Conservation (phyloP, 2,113 vertebrate genomes). For the Agelaius phoeniceus region DNA sequence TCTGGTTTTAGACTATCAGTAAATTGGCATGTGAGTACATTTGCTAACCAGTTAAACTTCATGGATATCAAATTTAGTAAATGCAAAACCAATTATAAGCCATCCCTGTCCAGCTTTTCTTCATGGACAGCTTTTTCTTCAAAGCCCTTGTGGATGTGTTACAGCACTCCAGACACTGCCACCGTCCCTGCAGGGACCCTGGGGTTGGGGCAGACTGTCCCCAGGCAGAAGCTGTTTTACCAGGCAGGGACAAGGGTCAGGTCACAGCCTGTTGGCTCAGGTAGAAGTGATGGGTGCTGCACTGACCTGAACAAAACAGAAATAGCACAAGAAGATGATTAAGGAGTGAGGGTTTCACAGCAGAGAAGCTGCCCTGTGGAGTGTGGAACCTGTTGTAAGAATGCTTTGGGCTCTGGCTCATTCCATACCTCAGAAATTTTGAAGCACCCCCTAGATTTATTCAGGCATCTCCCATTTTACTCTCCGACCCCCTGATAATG, state of each 20-base stretch:
- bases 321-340: not conserved
- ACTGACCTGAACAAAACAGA: not conserved
- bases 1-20: not conserved
- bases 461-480: not conserved
- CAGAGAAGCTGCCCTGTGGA: not conserved
- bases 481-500: not conserved
- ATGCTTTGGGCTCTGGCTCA: not conserved
- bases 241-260: not conserved
- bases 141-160: not conserved
- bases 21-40: not conserved
- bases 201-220: not conserved
- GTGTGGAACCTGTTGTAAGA: not conserved
- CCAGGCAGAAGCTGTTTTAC: not conserved
- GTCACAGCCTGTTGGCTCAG: not conserved
- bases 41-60: not conserved
- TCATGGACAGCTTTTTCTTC: not conserved
- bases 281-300: not conserved
- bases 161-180: not conserved
- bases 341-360: not conserved
- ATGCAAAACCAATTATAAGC: not conserved
- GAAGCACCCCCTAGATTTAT: not conserved
- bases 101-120: not conserved
- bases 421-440: not conserved
- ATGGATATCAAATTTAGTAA: not conserved
- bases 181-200: rapidly evolving